These are phyloP conservation scores for Mythimna vitellina DNA, from an alignment of 2,888 invertebrate species.

Conservation along the genomic window DNA sequence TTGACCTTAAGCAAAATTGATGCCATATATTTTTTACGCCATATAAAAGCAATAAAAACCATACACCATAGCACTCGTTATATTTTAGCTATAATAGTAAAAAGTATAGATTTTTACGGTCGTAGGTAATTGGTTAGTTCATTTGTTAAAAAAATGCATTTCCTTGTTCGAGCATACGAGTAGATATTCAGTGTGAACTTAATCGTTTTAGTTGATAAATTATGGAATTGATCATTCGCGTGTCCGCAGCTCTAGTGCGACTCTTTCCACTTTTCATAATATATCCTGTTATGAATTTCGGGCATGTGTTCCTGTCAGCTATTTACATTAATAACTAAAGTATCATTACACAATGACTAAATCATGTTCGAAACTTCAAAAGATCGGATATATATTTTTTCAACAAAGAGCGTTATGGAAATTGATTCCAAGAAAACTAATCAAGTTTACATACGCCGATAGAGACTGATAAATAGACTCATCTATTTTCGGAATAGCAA, in stretches of 20 bases:
- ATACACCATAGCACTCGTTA: constrained; percentile 25
- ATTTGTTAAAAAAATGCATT: constrained; percentile 71
- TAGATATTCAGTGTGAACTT: constrained; percentile 48
- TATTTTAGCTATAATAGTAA: constrained; percentile 21
- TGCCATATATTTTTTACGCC: constrained; percentile 40
- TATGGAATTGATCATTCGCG: constrained; percentile 71
- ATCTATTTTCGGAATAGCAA: constrained; percentile 31
- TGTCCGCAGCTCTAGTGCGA: constrained; percentile 49
- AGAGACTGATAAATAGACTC: constrained; percentile 23
- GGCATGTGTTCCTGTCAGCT: constrained; percentile 65
- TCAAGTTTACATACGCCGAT: constrained; percentile 23
- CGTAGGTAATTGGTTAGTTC: constrained; percentile 51
- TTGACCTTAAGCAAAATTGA: constrained; percentile 46
- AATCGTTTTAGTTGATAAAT: constrained; percentile 71
- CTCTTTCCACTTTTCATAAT: constrained; percentile 53
- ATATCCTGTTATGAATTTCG: constrained; percentile 66
- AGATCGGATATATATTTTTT: constrained; percentile 15
- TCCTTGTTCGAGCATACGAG: constrained; percentile 59
- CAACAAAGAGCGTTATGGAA: constrained; percentile 11
- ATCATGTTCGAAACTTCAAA: constrained; percentile 25
- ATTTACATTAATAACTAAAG: constrained; percentile 24
- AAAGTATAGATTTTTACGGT: constrained; percentile 29
- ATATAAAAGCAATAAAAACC: constrained; percentile 49
- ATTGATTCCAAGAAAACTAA: constrained; percentile 29
- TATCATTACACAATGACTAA: constrained; percentile 21